Percentiles rank a stretch among this genome's conserved stretches.
Conservation (phyloP, 2,113 vertebrate species). For the Falco punctatus region DNA sequence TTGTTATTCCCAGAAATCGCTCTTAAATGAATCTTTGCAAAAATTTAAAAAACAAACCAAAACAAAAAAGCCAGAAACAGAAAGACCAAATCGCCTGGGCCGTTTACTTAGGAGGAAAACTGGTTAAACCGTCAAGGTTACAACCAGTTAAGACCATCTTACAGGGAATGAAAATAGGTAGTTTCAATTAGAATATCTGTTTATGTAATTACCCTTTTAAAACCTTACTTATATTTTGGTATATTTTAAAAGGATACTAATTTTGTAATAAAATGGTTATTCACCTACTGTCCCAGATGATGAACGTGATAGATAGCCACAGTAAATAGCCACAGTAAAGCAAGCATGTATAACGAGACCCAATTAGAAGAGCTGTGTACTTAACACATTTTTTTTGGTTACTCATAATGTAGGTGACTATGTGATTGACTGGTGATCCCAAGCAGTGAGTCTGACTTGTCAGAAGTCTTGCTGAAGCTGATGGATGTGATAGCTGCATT, state of each 20-base stretch:
- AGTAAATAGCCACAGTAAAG: neutral
- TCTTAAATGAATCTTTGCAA: neutral
- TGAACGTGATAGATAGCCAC: neutral
- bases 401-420: rapidly evolving
- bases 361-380: neutral
- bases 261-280: neutral
- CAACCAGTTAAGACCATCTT: neutral
- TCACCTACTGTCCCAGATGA: neutral
- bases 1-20: neutral
- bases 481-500: neutral
- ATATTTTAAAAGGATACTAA: neutral
- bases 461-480: neutral
- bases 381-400: neutral
- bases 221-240: neutral
- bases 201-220: neutral
- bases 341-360: neutral
- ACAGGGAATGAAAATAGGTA: neutral
- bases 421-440: neutral
- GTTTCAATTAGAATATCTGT: neutral
- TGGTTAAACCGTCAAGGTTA: neutral
- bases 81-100: neutral
- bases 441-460: neutral
- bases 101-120: neutral
- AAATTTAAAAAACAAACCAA: neutral
- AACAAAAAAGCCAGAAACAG: neutral